Evolutionary conservation across 1,140 invertebrate species (phyloP).

Genomic region (Plectus sambesii): DNA sequence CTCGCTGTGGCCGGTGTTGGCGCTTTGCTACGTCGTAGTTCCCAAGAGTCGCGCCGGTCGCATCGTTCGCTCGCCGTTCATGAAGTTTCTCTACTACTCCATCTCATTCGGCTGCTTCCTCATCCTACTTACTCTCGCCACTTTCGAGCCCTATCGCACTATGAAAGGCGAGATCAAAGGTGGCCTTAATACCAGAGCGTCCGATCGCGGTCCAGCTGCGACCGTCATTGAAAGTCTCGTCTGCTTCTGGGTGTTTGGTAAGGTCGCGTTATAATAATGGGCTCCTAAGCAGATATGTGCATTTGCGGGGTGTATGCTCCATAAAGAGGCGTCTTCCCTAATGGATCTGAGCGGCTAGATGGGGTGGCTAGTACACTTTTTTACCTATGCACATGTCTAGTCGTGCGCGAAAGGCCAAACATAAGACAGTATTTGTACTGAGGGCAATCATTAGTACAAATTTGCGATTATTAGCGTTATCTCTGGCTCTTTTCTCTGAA

Average conservation of each 20-base stretch:
- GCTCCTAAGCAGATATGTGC: too few species aligned
- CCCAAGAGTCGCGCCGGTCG: slow-evolving; percentile 65
- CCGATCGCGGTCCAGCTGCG: slow-evolving; percentile 67
- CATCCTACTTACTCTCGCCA: slow-evolving; percentile 49
- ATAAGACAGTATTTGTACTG: too few species aligned
- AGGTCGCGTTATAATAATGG: slow-evolving; percentile 31
- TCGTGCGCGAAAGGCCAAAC: too few species aligned
- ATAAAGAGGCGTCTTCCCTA: too few species aligned
- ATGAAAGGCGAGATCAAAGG: slow-evolving; percentile 67
- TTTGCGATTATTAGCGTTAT: too few species aligned
- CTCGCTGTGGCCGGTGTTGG: slow-evolving; percentile 71
- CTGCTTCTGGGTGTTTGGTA: slow-evolving; percentile 69
- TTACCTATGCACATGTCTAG: too few species aligned
- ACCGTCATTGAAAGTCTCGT: slow-evolving; percentile 70
- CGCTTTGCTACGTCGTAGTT: slow-evolving; percentile 67
- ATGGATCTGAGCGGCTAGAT: too few species aligned
- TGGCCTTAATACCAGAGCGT: slow-evolving; percentile 61
- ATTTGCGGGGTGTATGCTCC: too few species aligned
- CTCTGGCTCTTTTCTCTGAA: too few species aligned
- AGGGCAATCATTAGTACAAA: too few species aligned
- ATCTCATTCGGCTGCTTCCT: slow-evolving; percentile 76
- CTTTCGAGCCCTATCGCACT: slow-evolving; percentile 66
- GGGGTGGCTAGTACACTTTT: too few species aligned
- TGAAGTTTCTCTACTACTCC: slow-evolving; percentile 83
- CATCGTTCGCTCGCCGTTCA: slow-evolving; percentile 79